phyloP scores from a whole-genome alignment of 2,797 vertebrate species.

The Macrochelys suwanniensis region DNA sequence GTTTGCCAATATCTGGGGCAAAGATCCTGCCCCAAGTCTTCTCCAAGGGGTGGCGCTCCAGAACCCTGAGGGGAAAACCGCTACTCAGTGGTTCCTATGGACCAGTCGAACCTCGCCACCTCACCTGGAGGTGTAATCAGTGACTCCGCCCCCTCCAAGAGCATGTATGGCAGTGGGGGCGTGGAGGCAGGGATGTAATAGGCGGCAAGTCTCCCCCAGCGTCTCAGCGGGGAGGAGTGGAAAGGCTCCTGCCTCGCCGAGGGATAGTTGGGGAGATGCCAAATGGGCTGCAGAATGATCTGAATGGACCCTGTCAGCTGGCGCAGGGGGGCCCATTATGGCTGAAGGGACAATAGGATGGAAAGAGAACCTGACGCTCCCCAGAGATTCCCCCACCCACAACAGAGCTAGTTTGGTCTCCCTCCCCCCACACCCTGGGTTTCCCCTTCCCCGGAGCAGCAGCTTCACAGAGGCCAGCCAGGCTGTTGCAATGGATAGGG shows the following conservation, averaged over 20 bases:
- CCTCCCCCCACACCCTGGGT: too few relatives aligned
- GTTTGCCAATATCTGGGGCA: accelerated
- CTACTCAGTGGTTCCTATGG: too few relatives aligned
- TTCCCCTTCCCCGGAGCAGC: background rate
- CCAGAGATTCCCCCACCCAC: background rate
- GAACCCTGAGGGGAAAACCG: too few relatives aligned
- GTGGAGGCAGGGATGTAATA: background rate
- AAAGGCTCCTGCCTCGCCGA: background rate
- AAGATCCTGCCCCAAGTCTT: background rate
- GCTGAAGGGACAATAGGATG: background rate
- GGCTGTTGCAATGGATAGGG: background rate
- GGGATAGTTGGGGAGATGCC: background rate
- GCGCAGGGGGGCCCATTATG: background rate
- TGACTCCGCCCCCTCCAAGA: background rate
- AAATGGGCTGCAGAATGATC: accelerated
- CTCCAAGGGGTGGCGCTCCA: accelerated
- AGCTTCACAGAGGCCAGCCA: background rate
- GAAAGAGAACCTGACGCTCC: background rate
- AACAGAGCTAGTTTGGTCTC: too few relatives aligned
- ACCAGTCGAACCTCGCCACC: too few relatives aligned
- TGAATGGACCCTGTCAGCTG: background rate
- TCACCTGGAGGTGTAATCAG: background rate
- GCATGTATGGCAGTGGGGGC: background rate
- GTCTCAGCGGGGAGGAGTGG: background rate
- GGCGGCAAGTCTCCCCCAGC: background rate